Evolutionary conservation across 2,113 vertebrate genomes (phyloP).

Genomic region (Sinocyclocheilus grahami): DNA sequence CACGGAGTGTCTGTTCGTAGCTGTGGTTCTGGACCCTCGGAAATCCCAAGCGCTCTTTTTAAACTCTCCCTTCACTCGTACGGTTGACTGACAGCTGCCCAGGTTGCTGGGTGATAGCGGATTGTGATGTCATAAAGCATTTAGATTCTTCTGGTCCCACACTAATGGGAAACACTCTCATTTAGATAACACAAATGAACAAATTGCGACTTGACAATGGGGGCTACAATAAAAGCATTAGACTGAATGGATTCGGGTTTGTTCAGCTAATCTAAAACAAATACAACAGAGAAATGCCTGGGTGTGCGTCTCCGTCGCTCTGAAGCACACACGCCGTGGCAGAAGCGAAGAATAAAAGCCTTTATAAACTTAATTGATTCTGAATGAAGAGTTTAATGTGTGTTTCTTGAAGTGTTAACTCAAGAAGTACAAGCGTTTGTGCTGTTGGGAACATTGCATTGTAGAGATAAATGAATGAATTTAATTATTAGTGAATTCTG

Average conservation of each 20-base stretch:
- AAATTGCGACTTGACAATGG: constrained; percentile 65
- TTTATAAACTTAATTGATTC: constrained; percentile 54
- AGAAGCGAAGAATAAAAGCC: constrained; percentile 53
- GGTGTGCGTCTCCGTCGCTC: constrained; percentile 31
- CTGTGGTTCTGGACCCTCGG: constrained; percentile 29
- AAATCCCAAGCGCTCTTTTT: constrained; percentile 62
- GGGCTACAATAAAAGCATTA: constrained; percentile 69
- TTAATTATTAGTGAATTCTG: not conserved
- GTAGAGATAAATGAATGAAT: constrained; percentile 23
- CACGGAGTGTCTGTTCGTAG: not conserved
- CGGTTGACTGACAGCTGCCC: constrained; percentile 58
- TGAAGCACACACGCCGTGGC: not conserved
- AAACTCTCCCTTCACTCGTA: constrained; percentile 47
- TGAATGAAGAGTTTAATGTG: constrained; percentile 36
- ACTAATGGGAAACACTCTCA: constrained; percentile 46
- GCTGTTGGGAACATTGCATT: not conserved
- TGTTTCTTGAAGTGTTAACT: constrained; percentile 29
- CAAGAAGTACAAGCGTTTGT: not conserved
- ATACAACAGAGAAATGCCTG: constrained; percentile 60
- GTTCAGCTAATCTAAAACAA: constrained; percentile 63
- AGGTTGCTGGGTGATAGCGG: constrained; percentile 58
- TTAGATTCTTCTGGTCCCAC: constrained; percentile 25
- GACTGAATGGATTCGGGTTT: constrained; percentile 45
- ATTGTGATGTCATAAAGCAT: constrained; percentile 51
- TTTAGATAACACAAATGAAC: constrained; percentile 50